A percentile compares a stretch with the other conserved stretches of the same genome.
Evolutionary conservation across 2,888 invertebrate genomes (phyloP).

Genomic region (Salticus scenicus): DNA sequence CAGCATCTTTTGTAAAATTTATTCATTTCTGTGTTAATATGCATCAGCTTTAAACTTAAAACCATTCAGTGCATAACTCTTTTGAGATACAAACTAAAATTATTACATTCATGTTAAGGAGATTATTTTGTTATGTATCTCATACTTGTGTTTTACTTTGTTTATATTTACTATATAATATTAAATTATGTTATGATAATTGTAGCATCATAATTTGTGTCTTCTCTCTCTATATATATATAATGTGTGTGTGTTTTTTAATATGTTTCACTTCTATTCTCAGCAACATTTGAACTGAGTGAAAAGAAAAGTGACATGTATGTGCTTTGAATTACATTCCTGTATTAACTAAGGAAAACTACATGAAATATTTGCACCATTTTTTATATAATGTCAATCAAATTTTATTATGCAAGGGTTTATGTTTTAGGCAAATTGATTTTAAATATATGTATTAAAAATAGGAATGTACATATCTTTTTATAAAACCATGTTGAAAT

Average conservation of each 20-base stretch:
- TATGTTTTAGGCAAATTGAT: no score
- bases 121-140: slow-evolving; percentile 16
- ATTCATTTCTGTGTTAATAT: neutral
- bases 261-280: neutral
- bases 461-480: no score
- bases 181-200: neutral
- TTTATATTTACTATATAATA: slow-evolving; percentile 4
- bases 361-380: no score
- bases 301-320: neutral
- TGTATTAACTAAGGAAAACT: neutral
- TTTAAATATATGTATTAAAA: no score
- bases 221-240: no score
- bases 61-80: neutral
- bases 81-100: neutral
- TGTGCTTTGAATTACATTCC: slow-evolving; percentile 5
- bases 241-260: neutral
- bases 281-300: neutral
- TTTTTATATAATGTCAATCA: no score
- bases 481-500: no score
- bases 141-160: neutral
- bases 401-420: no score
- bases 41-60: neutral
- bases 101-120: slow-evolving; percentile 15
- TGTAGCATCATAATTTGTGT: neutral
- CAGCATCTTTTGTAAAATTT: neutral